phyloP scores from a whole-genome alignment of 1,140 invertebrate species.

The Drosophila nikananu region DNA sequence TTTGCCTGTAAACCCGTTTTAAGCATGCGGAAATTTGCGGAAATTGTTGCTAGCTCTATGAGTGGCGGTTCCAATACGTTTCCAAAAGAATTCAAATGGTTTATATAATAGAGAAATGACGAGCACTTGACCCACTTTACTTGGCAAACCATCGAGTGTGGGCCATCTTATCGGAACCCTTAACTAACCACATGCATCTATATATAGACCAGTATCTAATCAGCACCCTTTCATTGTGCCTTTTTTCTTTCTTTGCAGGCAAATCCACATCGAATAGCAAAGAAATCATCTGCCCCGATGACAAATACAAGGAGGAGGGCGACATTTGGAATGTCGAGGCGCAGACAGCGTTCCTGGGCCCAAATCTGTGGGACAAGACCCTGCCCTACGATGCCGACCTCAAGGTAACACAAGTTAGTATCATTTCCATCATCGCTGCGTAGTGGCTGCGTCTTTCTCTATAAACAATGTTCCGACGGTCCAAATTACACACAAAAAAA shows the following conservation, averaged over 20 bases:
- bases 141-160: not conserved
- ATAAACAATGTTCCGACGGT: constrained; percentile 35
- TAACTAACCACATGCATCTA: not conserved
- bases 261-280: constrained; percentile 88
- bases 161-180: constrained; percentile 20
- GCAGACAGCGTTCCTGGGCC: constrained; percentile 96
- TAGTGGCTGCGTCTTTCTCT: constrained; percentile 72
- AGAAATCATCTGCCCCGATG: constrained; percentile 88
- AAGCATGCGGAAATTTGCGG: constrained; percentile 55
- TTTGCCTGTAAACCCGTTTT: constrained; percentile 51
- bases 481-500: constrained; percentile 26
- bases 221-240: constrained; percentile 1
- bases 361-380: constrained; percentile 97
- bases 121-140: constrained; percentile 49
- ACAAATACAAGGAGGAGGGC: constrained; percentile 93
- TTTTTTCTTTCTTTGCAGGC: constrained; percentile 85
- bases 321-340: constrained; percentile 95
- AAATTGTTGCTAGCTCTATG: constrained; percentile 34
- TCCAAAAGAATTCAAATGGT: constrained; percentile 32
- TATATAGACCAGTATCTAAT: constrained; percentile 11
- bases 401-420: constrained; percentile 93
- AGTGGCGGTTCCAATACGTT: constrained; percentile 19
- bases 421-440: constrained; percentile 86
- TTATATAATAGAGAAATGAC: constrained; percentile 33
- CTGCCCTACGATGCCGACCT: constrained; percentile 95